Conservation (phyloP, 2,113 vertebrate species). For the Triplophysa dalaica region DNA sequence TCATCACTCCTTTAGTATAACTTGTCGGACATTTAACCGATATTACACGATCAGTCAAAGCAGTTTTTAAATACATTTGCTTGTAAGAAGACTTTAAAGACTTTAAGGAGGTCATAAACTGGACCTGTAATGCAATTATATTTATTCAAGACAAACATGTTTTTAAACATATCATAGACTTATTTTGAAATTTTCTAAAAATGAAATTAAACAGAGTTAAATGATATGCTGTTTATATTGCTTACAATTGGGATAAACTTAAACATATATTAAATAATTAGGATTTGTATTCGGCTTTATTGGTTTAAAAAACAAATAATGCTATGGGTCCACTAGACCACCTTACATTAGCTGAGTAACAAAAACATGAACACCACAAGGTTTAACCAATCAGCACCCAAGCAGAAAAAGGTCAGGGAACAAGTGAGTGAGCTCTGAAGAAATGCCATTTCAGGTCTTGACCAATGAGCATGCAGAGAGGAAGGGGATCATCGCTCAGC, state of each 20-base stretch:
- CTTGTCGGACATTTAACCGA: not conserved
- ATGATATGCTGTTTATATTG: no score
- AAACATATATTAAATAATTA: no score
- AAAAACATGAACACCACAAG: no score
- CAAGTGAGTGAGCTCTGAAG: constrained; percentile 30
- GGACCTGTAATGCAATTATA: not conserved
- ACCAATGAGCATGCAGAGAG: constrained; percentile 23
- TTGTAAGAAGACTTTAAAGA: constrained; percentile 1
- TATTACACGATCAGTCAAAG: not conserved
- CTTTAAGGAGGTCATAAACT: not conserved
- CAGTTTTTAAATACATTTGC: not conserved
- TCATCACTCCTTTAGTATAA: constrained; percentile 2
- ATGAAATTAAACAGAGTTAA: no score
- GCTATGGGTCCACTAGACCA: no score
- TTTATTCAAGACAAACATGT: no score
- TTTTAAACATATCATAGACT: no score
- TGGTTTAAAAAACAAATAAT: no score
- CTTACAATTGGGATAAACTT: no score
- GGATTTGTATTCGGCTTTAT: no score
- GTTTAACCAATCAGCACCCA: constrained; percentile 28
- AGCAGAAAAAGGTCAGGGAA: constrained; percentile 34
- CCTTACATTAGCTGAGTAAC: no score
- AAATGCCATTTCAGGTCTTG: constrained; percentile 15
- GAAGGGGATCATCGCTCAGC: constrained; percentile 30
- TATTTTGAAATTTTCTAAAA: no score